Percentiles rank a stretch among this genome's conserved stretches.
Evolutionary conservation across 2,113 vertebrate genomes (phyloP).

Genomic region (Phyllostomus discolor): DNA sequence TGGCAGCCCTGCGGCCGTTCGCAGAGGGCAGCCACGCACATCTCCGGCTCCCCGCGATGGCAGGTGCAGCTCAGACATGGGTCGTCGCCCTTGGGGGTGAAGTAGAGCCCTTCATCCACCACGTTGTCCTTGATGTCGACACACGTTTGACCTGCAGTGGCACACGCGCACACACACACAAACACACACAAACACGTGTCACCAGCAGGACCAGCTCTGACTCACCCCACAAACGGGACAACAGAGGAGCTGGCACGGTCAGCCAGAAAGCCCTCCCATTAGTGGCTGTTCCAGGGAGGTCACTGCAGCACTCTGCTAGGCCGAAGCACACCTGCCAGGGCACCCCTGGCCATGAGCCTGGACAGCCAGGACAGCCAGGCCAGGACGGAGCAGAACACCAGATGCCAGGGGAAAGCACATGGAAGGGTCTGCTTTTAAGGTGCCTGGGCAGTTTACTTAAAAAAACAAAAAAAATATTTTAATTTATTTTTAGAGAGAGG

Average conservation of each 20-base stretch:
- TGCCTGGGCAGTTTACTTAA: neutral
- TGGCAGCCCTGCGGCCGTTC: slow-evolving; percentile 96
- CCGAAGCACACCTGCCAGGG: neutral
- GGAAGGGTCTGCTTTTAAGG: neutral
- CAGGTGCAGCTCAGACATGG: slow-evolving; percentile 98
- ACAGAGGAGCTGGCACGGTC: neutral
- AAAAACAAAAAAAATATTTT: too few relatives aligned
- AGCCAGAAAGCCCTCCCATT: neutral
- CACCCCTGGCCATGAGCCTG: neutral
- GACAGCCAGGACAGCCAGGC: neutral
- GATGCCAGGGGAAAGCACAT: neutral
- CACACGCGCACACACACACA: neutral
- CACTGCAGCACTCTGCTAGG: neutral
- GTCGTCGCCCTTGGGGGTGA: slow-evolving; percentile 97
- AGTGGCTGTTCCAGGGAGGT: neutral
- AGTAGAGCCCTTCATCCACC: slow-evolving; percentile 97
- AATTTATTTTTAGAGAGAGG: too few relatives aligned
- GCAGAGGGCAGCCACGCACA: slow-evolving; percentile 96
- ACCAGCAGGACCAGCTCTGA: neutral
- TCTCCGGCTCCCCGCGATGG: slow-evolving; percentile 95
- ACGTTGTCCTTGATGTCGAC: slow-evolving; percentile 99
- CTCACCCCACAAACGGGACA: too few relatives aligned
- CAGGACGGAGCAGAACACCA: neutral
- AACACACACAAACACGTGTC: neutral
- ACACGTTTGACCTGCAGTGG: slow-evolving; percentile 91